phyloP scores from a whole-genome alignment of 2,797 vertebrate species.

The Tangara arthus region DNA sequence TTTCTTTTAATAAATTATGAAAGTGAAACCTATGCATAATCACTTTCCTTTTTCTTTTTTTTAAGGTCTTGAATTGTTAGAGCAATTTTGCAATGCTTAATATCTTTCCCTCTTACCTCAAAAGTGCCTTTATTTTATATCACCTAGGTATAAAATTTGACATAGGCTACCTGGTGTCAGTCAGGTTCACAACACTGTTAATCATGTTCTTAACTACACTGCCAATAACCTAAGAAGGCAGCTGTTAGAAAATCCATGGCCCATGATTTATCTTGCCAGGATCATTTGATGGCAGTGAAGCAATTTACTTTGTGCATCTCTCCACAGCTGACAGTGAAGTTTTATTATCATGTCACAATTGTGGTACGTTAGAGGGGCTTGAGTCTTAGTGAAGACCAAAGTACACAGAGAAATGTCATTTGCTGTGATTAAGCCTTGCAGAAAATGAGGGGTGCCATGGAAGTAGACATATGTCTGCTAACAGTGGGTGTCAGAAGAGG shows the following conservation, averaged over 20 bases:
- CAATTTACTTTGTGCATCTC: conserved; percentile 18
- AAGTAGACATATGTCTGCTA: background rate
- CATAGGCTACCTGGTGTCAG: background rate
- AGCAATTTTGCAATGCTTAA: background rate
- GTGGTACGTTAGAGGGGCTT: background rate
- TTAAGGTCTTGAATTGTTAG: background rate
- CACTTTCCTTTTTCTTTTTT: background rate
- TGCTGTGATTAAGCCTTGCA: conserved; percentile 1
- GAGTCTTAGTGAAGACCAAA: background rate
- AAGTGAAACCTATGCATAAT: background rate
- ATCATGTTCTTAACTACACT: background rate
- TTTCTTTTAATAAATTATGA: background rate
- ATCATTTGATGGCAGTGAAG: background rate
- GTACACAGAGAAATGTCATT: background rate
- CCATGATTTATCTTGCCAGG: conserved; percentile 14
- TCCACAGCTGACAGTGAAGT: background rate
- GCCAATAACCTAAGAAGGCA: conserved; percentile 3
- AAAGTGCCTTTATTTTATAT: background rate
- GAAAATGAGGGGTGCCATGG: background rate
- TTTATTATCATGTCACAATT: background rate
- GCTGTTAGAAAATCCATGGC: conserved; percentile 7
- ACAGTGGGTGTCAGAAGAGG: background rate
- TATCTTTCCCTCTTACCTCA: background rate
- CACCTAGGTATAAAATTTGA: background rate
- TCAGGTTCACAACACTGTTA: background rate